Evolutionary conservation across 1,140 invertebrate genomes (phyloP).

Genomic region (Megathymus violae): DNA sequence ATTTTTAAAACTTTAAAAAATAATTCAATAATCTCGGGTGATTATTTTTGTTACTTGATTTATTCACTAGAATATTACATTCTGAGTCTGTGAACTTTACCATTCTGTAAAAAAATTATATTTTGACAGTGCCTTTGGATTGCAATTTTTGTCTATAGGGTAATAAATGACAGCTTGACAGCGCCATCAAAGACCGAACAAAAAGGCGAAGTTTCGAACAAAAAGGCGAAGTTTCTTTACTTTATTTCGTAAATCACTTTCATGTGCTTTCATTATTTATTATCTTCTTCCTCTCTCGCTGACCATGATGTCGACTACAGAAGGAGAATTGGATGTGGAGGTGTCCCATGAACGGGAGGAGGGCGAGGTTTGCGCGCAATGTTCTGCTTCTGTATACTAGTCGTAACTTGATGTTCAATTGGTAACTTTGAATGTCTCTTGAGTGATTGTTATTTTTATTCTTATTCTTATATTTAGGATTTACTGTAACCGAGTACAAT

Average conservation of each 20-base stretch:
- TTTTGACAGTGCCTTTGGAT: neutral
- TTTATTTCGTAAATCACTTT: slow-evolving; percentile 63
- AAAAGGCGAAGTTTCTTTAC: slow-evolving; percentile 56
- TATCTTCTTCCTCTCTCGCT: slow-evolving; percentile 40
- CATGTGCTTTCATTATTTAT: slow-evolving; percentile 63
- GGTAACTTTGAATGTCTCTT: neutral
- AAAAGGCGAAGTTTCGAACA: slow-evolving; percentile 58
- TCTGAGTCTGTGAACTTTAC: no score
- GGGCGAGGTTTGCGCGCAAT: slow-evolving; percentile 68
- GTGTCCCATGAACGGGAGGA: slow-evolving; percentile 72
- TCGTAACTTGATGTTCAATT: slow-evolving; percentile 20
- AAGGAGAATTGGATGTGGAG: slow-evolving; percentile 75
- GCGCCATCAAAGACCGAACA: slow-evolving; percentile 38
- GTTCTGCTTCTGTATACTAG: slow-evolving; percentile 24
- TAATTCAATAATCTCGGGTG: no score
- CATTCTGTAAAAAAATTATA: no score
- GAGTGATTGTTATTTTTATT: slow-evolving; percentile 8
- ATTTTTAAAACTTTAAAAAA: no score
- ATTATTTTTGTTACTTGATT: no score
- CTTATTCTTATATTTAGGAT: neutral
- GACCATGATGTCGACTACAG: slow-evolving; percentile 78
- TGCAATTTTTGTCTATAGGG: slow-evolving; percentile 34
- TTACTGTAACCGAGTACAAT: neutral
- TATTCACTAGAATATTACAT: no score
- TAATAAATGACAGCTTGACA: slow-evolving; percentile 40